Base-by-base conservation (phyloP, 2,113 vertebrate genomes). In the Lamprotornis superbus region DNA sequence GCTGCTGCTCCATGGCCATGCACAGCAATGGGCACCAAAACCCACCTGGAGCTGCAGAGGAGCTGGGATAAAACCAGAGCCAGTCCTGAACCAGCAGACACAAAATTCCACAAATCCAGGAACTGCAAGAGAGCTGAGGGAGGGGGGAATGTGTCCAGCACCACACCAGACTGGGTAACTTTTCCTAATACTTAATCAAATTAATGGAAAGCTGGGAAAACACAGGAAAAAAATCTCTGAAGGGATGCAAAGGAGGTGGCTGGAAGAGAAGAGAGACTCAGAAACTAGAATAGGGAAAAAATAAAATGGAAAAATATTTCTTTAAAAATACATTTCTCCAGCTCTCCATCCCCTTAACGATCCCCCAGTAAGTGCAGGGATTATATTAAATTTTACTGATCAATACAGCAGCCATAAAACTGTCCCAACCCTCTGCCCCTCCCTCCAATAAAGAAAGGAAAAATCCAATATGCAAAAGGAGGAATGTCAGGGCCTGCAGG, bases 371-470 rank as follows among this genome's bases (percentile, higher is more conserved):
- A 95, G 96, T 94, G 97, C 95, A 95, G 92, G 91, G 97, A 94
- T 97, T 95, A 94, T 93, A 98, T 97, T 97, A 97, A 97, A 97
- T 97, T 97, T 95, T 92, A 83, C 95, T 80, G 93, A 97, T 98
- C 97, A 65, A 98, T 98, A 95, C 89, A 75, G 94, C 44, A 55
- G 94, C 97, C 88, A 95, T 97, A 95, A 97, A 97, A 82, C 96
- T 92, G 96, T 92, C 96, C 96, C 82, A 44, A 93, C 97, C 96
- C 95, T 76, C 96, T 95, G 96, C 83, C 94, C 96, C 94, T 96
- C 96, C 97, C 87, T 88, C 70, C 85, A 64, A 95, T 97, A 93
- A 94, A 96, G 92, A 74, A 94, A 91, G 94, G 85, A 90, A 90
- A 95, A 97, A 97, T 97, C 96, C 97, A 95, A 97, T 97, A 94